These are phyloP conservation scores for Drosophila mimetica DNA, from an alignment of 2,888 invertebrate genomes.

Conservation along the genomic window DNA sequence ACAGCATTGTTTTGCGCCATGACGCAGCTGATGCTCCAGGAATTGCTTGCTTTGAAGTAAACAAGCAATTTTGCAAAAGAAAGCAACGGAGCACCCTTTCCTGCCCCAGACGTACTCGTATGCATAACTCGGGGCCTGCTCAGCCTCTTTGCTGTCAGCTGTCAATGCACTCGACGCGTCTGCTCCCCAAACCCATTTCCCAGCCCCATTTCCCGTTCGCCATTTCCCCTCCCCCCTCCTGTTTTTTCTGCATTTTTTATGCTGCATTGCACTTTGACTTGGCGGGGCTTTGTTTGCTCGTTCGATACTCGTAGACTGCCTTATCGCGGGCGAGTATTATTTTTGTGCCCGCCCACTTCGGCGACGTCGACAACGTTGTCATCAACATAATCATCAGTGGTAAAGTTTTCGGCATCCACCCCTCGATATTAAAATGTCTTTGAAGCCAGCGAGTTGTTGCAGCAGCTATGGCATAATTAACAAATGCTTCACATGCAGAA, in stretches of 20 bases:
- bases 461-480: constrained; percentile 56
- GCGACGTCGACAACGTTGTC: constrained; percentile 67
- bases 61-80: constrained; percentile 74
- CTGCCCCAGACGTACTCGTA: constrained; percentile 18
- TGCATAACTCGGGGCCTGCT: constrained; percentile 39
- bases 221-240: neutral
- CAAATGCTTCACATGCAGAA: constrained; percentile 43
- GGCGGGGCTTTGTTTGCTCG: constrained; percentile 66
- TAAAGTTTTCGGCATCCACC: constrained; percentile 46
- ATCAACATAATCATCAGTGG: constrained; percentile 72
- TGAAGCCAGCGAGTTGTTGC: constrained; percentile 28
- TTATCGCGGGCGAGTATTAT: constrained; percentile 60
- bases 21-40: constrained; percentile 75
- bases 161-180: constrained; percentile 72
- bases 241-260: constrained; percentile 66
- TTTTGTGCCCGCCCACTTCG: constrained; percentile 11
- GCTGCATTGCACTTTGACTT: constrained; percentile 75
- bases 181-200: constrained; percentile 48
- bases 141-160: constrained; percentile 72
- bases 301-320: constrained; percentile 41
- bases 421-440: constrained; percentile 46
- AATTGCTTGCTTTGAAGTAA: constrained; percentile 76
- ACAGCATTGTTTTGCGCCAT: constrained; percentile 76
- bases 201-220: constrained; percentile 1
- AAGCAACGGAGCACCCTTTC: constrained; percentile 28